Evolutionary conservation across 2,888 invertebrate genomes (phyloP), one percentile per base, ranked within the genome.

Genomic region (Protophormia terraenovae): DNA sequence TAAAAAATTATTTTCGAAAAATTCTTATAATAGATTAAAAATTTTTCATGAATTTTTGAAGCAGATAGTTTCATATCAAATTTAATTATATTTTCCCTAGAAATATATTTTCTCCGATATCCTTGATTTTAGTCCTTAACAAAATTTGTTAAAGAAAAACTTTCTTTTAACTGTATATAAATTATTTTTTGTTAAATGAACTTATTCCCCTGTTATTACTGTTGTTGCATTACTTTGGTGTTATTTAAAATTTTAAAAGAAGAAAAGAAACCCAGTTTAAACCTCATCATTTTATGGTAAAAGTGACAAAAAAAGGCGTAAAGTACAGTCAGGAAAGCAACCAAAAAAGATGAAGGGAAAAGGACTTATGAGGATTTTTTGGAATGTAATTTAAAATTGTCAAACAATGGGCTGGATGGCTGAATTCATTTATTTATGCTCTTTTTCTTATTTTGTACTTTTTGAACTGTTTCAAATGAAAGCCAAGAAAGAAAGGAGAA

Each of bases 331-430:
- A n/a, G n/a, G n/a, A 45, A 19, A 41, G 24, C 27, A 27, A 24
- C 22, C 41, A 64, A 60, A n/a, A n/a, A 53, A 53, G 53, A 24
- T 24, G 53, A 24, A 14, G 14, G 27, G 53, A 14, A 14, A 16
- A 24, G 27, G 22, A n/a, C 24, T 64, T 64, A 38, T 38, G 38
- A 38, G 64, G 19, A 60, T 60, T 60, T 32, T 58, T 32, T 58
- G 32, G 22, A 62, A 38, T 38, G 19, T 62, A 62, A 62, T 62
- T 62, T 62, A 24, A 62, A 24, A 14, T 62, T 62, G 62, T 24
- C 14, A 35, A 22, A 35, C 19, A 62, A 62, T 62, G 24, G 62
- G 62, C 12, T 24, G 14, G 24, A 24, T 24, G 14, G 5, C 14
- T 24, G 14, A 53, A 27, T 53, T 53, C 14, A 14, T 12, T 10